Conservation (phyloP, 2,888 invertebrate genomes). For the Watsonalla binaria region DNA sequence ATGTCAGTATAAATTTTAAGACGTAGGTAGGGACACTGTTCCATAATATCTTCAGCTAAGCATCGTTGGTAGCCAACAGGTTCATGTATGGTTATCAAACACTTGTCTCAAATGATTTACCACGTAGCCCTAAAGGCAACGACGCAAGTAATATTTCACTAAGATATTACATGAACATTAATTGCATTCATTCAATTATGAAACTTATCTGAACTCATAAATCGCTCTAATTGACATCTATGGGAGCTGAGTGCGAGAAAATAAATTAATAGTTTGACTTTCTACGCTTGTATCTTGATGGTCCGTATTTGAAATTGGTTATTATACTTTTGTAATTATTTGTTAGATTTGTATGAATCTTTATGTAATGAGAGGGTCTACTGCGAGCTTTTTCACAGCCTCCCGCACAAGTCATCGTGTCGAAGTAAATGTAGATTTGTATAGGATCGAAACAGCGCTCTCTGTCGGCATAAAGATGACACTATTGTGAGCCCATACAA, state of each 20-base stretch:
- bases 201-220: constrained; percentile 29
- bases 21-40: too few species aligned
- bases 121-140: constrained; percentile 1
- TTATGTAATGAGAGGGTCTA: too few species aligned
- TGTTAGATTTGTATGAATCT: not conserved
- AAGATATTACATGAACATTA: constrained; percentile 11
- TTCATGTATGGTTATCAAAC: not conserved
- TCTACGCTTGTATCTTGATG: constrained; percentile 12
- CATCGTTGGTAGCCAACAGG: not conserved
- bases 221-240: constrained; percentile 34
- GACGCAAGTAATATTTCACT: constrained; percentile 8
- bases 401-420: too few species aligned
- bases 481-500: too few species aligned
- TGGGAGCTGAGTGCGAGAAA: constrained; percentile 22
- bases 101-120: not conserved
- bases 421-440: too few species aligned
- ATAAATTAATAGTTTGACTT: constrained; percentile 30
- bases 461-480: too few species aligned
- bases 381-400: too few species aligned
- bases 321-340: not conserved
- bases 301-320: not conserved
- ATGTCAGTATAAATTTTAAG: too few species aligned
- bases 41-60: too few species aligned
- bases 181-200: constrained; percentile 30
- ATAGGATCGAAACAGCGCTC: too few species aligned